Evolutionary conservation across 2,888 invertebrate genomes (phyloP), one percentile per base, ranked within the genome.

Genomic region (Agriopis aurantiaria): DNA sequence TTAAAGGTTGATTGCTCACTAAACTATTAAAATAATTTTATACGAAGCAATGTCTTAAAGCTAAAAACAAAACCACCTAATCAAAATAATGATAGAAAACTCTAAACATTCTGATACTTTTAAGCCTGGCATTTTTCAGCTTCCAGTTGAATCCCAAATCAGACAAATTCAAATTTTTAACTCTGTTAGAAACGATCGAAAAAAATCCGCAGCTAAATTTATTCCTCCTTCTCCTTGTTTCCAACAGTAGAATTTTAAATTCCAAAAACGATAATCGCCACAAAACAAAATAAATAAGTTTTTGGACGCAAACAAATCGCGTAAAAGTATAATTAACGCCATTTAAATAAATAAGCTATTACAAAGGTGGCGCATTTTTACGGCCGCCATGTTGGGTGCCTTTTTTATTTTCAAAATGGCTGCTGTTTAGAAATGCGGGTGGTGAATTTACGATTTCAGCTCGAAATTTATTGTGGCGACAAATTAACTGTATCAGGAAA

Each of bases 341-440:
- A 87, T 87, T 86, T 85, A 83, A 87, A 87, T 85, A 86, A 85
- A 87, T 82, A 86, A 80, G 80, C 84, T 81, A 82, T 85, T 81
- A 69, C 56, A 83, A 80, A 77, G 74, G 69, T 76, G 75, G 71
- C 76, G 74, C 72, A 80, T 83, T 82, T 80, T 76, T 78, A 69
- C 71, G 66, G 71, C 56, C 49, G 73, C 80, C 78, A 79, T 81
- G 78, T 81, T 76, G 67, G 72, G 53, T 43, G 72, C 80, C 80
- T 78, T 78, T 81, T 80, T 82, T 77, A 68, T 68, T 74, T 76
- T 69, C 69, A 73, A 77, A 78, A 78, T 75, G 75, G 78, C 71
- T 56, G 69, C 65, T 67, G 71, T 76, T 64, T 76, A 76, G 74
- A 75, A 73, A 74, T 65, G 71, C 74, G 75, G 43, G 51, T 59